A percentile compares a stretch with the other conserved stretches of the same genome.
Evolutionary conservation across 2,888 invertebrate genomes (phyloP).

Genomic region (Eurytoma adleriae): DNA sequence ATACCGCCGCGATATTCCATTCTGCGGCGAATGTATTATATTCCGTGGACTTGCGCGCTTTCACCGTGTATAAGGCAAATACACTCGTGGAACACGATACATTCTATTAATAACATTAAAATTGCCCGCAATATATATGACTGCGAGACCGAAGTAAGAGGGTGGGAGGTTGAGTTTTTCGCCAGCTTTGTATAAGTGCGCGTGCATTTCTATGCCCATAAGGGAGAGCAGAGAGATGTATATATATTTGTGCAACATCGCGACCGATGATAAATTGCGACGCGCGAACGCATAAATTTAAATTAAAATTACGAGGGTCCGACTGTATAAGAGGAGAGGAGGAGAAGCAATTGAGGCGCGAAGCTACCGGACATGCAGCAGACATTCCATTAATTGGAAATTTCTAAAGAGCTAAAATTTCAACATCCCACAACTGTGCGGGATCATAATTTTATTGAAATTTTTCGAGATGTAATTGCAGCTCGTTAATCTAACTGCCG

Average conservation of each 20-base stretch:
- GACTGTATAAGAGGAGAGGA: not conserved
- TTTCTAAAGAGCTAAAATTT: slow-evolving; percentile 17
- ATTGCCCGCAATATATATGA: not conserved
- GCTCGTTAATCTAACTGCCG: too few relatives aligned
- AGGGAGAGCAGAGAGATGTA: not conserved
- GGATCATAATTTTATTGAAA: too few relatives aligned
- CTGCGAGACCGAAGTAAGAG: not conserved
- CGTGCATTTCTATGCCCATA: slow-evolving; percentile 2
- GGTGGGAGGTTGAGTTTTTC: too few relatives aligned
- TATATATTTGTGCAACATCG: slow-evolving; percentile 10
- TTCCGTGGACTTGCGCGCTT: slow-evolving; percentile 11
- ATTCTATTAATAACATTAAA: slow-evolving; percentile 35
- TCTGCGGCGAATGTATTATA: slow-evolving; percentile 6
- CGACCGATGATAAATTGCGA: slow-evolving; percentile 34
- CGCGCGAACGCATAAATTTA: slow-evolving; percentile 10
- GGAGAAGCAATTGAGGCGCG: slow-evolving; percentile 8
- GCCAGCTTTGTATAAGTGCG: not conserved
- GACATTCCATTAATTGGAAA: slow-evolving; percentile 47
- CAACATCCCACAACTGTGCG: too few relatives aligned
- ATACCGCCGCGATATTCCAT: slow-evolving; percentile 7
- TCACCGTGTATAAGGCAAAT: slow-evolving; percentile 15
- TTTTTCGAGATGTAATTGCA: too few relatives aligned
- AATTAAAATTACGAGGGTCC: slow-evolving; percentile 26
- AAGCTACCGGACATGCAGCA: not conserved
- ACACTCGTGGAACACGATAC: slow-evolving; percentile 22